These are phyloP conservation scores for Eudasyphora cyanicolor DNA, from an alignment of 2,888 invertebrate species.

Conservation along the genomic window DNA sequence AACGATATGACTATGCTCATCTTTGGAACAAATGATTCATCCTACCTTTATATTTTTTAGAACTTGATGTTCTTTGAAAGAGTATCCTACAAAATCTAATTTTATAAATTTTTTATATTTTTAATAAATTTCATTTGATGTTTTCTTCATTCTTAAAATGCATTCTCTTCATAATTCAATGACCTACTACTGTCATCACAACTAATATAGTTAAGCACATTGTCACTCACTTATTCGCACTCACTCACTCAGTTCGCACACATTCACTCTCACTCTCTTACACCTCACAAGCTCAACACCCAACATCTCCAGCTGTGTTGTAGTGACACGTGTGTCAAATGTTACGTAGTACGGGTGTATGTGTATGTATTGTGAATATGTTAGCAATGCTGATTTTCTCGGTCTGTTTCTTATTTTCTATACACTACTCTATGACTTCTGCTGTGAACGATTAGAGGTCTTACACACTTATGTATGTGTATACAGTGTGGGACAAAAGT, in stretches of 20 bases:
- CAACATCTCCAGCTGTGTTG: neutral
- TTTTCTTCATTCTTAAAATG: too few relatives aligned
- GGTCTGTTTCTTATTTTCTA: constrained; percentile 8
- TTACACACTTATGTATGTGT: too few relatives aligned
- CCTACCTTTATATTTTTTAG: too few relatives aligned
- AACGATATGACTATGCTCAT: too few relatives aligned
- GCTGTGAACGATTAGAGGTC: neutral
- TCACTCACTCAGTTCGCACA: neutral
- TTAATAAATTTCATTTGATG: too few relatives aligned
- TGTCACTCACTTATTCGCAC: neutral
- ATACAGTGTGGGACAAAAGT: too few relatives aligned
- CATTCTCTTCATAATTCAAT: too few relatives aligned
- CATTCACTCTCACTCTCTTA: neutral
- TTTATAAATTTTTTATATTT: too few relatives aligned
- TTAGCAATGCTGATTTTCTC: neutral
- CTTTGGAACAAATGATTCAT: too few relatives aligned
- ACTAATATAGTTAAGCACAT: neutral
- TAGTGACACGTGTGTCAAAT: neutral
- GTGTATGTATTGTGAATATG: neutral
- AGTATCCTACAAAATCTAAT: too few relatives aligned
- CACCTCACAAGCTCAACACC: neutral
- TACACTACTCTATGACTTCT: neutral
- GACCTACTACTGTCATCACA: neutral
- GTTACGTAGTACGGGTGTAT: neutral
- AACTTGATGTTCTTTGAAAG: too few relatives aligned